Percentiles rank a stretch among this genome's conserved stretches.
Evolutionary conservation across 2,113 vertebrate genomes (phyloP).

Genomic region (Fregetta grallaria): DNA sequence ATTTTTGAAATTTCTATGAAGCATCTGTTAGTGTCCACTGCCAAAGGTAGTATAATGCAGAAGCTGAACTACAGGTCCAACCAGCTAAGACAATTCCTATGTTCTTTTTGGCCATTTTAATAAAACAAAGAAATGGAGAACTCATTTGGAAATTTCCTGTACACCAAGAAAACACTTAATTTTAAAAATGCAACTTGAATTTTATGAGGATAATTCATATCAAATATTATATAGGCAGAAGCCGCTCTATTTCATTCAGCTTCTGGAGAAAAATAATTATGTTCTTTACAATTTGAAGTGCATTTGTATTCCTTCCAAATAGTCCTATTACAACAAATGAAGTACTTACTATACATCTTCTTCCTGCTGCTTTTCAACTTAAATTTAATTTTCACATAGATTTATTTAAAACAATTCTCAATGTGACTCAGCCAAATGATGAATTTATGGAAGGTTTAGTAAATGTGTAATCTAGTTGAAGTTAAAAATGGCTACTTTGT

Average conservation of each 20-base stretch:
- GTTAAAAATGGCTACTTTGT: conserved; percentile 52
- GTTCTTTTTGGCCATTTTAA: background rate
- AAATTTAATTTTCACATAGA: conserved; percentile 70
- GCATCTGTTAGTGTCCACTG: background rate
- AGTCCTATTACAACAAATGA: conserved; percentile 50
- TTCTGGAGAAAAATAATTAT: conserved; percentile 45
- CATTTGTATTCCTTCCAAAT: conserved; percentile 56
- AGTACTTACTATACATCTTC: conserved; percentile 51
- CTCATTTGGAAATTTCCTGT: background rate
- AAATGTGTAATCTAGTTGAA: conserved; percentile 53
- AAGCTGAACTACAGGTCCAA: background rate
- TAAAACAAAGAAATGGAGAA: background rate
- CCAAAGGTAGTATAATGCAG: background rate
- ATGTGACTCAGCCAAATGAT: conserved; percentile 56
- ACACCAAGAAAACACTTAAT: background rate
- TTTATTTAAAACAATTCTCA: conserved; percentile 63
- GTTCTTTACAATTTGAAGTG: conserved; percentile 8
- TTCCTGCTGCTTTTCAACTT: conserved; percentile 61
- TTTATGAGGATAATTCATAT: background rate
- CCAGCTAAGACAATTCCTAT: background rate
- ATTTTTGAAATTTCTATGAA: background rate
- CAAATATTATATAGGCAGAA: conserved; percentile 9
- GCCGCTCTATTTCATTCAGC: background rate
- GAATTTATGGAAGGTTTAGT: conserved; percentile 62
- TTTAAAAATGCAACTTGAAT: conserved; percentile 15